Percentiles rank a stretch among this genome's conserved stretches.
phyloP scores from a whole-genome alignment of 2,797 vertebrate species.

The Sebastes flavidus region DNA sequence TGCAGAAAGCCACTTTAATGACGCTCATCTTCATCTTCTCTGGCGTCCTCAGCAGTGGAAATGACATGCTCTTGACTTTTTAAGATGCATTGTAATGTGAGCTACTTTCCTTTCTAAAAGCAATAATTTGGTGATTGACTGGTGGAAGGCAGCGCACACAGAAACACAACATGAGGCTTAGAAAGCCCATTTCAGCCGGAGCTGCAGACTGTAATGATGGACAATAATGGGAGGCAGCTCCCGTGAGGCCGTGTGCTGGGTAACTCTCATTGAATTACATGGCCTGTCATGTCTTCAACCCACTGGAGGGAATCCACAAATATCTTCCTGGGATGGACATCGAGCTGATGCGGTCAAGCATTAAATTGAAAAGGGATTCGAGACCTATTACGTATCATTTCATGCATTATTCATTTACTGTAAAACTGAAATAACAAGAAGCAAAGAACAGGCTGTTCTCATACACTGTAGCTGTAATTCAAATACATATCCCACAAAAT shows the following conservation, averaged over 20 bases:
- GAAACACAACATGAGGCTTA: neutral
- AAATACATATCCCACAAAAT: neutral
- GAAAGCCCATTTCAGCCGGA: conserved; percentile 5
- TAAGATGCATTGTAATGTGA: neutral
- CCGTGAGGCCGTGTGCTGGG: neutral
- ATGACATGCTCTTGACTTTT: neutral
- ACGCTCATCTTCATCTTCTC: neutral
- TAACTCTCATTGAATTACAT: neutral
- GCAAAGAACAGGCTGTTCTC: neutral
- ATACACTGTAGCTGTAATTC: no score
- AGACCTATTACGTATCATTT: no score
- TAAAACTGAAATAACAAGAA: neutral
- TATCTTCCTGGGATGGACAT: no score
- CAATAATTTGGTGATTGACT: neutral
- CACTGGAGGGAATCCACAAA: neutral
- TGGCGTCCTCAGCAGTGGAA: neutral
- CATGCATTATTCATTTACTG: no score
- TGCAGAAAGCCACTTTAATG: neutral
- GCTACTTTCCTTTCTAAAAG: neutral
- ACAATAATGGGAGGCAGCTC: conserved; percentile 4
- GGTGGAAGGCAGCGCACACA: neutral
- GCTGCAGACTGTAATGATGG: conserved; percentile 9
- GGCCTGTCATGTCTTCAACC: neutral
- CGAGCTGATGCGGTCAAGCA: no score
- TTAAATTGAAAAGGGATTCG: no score